Base-by-base conservation (phyloP, 2,888 invertebrate species). In the Chaetogeoica ovagalla region DNA sequence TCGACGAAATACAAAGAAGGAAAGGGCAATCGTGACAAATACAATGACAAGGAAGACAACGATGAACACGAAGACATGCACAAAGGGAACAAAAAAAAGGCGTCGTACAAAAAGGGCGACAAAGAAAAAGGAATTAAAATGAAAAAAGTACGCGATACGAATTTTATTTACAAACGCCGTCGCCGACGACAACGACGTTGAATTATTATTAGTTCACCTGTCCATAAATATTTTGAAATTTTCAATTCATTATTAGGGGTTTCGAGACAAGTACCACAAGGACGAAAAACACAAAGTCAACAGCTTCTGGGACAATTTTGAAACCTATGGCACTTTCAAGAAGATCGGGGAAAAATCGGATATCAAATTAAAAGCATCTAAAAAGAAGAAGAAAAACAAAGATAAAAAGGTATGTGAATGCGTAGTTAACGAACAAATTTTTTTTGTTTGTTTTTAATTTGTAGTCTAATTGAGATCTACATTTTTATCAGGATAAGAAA, bases 221-320 rank as follows among this genome's bases (percentile, higher is more conserved):
- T 52, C 30, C 19, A 69, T n/a, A 55, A 7, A 23, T 17, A 68
- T 4, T 57, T 66, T 48, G 17, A 43, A 43, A n/a, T 7, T 43
- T 0, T 59, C 48, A 8, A 59, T 76, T 84, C 85, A 55, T 60
- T 81, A 55, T 60, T 81, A 88, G 87, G 88, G 87, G 55, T 88
- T 85, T 84, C 85, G 85, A 76, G 87, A 87, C 83, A 85, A 86
- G 73, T 88, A 86, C 82, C 87, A 87, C 82, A 87, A 87, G 82
- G 86, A 88, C 81, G 88, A 88, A 83, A 84, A 85, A 69, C 87
- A 86, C 81, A 87, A 87, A 81, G 86, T 86, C 81, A 86, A 87
- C 83, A 86, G 86, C 75, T 87, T 86, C 83, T 88, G 86, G 85
- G 87, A 86, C 82, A 86, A 86, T 70, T 85, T 85, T 6, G 86